Evolutionary conservation across 2,797 vertebrate genomes (phyloP).

Genomic region (Platalea minor): DNA sequence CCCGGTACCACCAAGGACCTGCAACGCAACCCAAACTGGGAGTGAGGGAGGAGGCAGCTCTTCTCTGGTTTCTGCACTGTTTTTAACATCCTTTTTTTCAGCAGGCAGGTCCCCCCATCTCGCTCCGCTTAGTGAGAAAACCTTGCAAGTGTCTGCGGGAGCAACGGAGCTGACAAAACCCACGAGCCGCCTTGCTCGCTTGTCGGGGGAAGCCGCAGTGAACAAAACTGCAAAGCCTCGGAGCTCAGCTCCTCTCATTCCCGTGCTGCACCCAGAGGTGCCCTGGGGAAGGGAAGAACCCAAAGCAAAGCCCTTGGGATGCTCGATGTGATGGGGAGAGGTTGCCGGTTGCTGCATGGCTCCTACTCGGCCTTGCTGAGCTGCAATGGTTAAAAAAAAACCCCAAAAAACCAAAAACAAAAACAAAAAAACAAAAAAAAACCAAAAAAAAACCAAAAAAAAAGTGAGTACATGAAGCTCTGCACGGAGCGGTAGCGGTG

Average conservation of each 20-base stretch:
- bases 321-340: not conserved
- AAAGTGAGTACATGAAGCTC: not conserved
- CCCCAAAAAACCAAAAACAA: too few relatives aligned
- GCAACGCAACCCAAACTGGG: not conserved
- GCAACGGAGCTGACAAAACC: not conserved
- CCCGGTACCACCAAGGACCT: not conserved
- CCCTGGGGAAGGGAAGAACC: not conserved
- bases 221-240: not conserved
- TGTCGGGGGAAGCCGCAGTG: not conserved
- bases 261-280: not conserved
- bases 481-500: too few relatives aligned
- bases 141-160: not conserved
- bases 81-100: not conserved
- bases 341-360: fast-evolving
- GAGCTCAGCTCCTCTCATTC: not conserved
- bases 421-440: too few relatives aligned
- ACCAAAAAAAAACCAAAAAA: too few relatives aligned
- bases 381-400: too few relatives aligned
- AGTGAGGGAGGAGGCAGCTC: too few relatives aligned
- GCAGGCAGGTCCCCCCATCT: not conserved
- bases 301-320: not conserved
- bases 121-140: not conserved
- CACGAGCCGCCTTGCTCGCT: not conserved
- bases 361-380: not conserved
- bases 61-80: not conserved